phyloP scores from a whole-genome alignment of 2,113 vertebrate species.

The Motacilla tschutschensis region DNA sequence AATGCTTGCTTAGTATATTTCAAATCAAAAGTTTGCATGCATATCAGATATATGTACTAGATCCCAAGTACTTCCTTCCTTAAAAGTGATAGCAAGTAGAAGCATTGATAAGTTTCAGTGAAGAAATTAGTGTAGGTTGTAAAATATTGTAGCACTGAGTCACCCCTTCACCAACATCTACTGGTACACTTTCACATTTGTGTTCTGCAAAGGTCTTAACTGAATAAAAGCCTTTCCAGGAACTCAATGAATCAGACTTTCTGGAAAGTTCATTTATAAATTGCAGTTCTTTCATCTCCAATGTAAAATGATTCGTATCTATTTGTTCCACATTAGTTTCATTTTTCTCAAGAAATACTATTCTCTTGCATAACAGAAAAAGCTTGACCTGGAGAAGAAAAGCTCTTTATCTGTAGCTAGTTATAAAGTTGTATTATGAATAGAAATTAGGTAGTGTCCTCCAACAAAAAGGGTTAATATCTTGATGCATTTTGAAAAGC shows the following conservation, averaged over 20 bases:
- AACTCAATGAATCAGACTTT: not conserved
- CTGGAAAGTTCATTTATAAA: not conserved
- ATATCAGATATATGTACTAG: not conserved
- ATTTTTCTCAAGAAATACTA: not conserved
- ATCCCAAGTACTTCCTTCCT: not conserved
- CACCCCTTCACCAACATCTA: not conserved
- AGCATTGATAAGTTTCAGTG: not conserved
- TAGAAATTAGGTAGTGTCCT: not conserved
- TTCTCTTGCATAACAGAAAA: not conserved
- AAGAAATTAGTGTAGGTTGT: not conserved
- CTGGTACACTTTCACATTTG: not conserved
- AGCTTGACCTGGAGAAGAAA: not conserved
- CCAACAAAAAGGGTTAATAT: not conserved
- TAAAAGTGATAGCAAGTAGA: not conserved
- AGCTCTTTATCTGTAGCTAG: not conserved
- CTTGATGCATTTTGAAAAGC: not conserved
- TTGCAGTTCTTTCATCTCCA: not conserved
- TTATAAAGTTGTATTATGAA: not conserved
- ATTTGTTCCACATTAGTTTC: not conserved
- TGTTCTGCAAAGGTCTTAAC: not conserved
- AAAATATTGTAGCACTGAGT: not conserved
- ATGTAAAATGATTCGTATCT: not conserved
- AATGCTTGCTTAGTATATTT: constrained; percentile 23
- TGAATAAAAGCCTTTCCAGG: not conserved
- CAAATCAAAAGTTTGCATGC: not conserved